Base-by-base conservation (phyloP, 2,113 vertebrate species). In the Cranoglanis bouderius region DNA sequence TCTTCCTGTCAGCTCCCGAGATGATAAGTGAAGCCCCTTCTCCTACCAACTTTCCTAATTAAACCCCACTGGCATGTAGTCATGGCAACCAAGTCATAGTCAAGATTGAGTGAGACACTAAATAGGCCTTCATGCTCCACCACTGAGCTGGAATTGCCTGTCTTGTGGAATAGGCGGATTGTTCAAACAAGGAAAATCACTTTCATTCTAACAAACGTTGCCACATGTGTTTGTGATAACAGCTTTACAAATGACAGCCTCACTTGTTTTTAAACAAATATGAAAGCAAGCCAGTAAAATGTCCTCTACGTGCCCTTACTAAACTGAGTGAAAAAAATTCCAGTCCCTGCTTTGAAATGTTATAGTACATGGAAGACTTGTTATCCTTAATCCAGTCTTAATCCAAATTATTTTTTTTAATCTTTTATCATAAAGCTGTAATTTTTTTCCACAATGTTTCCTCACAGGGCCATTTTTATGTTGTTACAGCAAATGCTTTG, bases 51-150 rank as follows among this genome's bases (percentile, higher is more conserved):
- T 72, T 72, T 35, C 6, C 72, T 85, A 85, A 72, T 85, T 85
- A 85, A 72, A 72, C 84, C 65, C 84, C 18, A 53, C 65, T 53
- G 65, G 19, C 29, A 70, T 1, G 84, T 51, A 24, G 84, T 38
- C 63, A 85, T 85, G 35, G 84, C 61, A 85, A 85, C 84, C 46
- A 21, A 53, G 43, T 9, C 24, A 49, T 26, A 21, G 87, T 46
- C 81, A 72, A 57, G 81, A 51, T 81, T 84, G 67, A 70, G 29
- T 9, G 43, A 53, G 65, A 53, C n/a, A 82, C 16, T 84, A 46
- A 88, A 85, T 35, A 85, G n/a, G 29, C 46, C 84, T 72, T 72
- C 84, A 85, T 35, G 63, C 84, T 70, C 29, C n/a, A 70, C 8
- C 32, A 24, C 84, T 38, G n/a, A 70, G 84, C 43, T 85, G 40